A percentile compares a stretch with the other conserved stretches of the same genome.
These are phyloP conservation scores for Gastracanthus pulcherrimus DNA, from an alignment of 2,888 invertebrate species.

Conservation along the genomic window DNA sequence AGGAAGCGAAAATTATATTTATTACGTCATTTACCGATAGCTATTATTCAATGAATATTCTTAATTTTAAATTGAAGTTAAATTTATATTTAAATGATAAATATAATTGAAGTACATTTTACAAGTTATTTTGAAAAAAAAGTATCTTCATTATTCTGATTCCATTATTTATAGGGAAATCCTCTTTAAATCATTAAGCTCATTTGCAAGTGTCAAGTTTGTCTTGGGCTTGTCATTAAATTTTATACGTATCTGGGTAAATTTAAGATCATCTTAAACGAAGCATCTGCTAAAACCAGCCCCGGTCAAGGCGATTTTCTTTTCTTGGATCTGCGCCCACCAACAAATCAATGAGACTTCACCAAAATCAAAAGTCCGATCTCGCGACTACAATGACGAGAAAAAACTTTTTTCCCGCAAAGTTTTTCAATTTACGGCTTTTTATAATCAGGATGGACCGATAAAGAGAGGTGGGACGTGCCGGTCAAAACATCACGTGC, in stretches of 20 bases:
- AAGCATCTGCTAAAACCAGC: background rate
- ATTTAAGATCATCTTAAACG: background rate
- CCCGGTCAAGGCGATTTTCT: background rate
- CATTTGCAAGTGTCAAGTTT: background rate
- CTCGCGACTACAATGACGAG: background rate
- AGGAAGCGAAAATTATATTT: too few relatives aligned
- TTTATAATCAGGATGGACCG: background rate
- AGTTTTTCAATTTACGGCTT: background rate
- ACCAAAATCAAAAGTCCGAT: background rate
- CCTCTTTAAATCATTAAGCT: too few relatives aligned
- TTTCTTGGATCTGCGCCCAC: background rate
- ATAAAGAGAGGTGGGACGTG: background rate
- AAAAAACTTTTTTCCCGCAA: background rate
- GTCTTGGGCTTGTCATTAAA: too few relatives aligned
- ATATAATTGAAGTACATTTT: too few relatives aligned
- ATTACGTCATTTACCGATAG: too few relatives aligned
- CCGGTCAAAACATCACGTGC: background rate
- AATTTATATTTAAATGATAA: too few relatives aligned
- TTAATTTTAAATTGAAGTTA: too few relatives aligned
- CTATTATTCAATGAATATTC: too few relatives aligned
- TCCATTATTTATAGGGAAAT: background rate
- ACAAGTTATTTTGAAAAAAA: background rate
- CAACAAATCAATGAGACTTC: constrained; percentile 3
- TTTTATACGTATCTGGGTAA: too few relatives aligned
- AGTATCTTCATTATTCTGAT: background rate